Evolutionary conservation across 2,797 vertebrate species (phyloP), one percentile per base, ranked within the genome.

Genomic region (Ispidina lecontei): DNA sequence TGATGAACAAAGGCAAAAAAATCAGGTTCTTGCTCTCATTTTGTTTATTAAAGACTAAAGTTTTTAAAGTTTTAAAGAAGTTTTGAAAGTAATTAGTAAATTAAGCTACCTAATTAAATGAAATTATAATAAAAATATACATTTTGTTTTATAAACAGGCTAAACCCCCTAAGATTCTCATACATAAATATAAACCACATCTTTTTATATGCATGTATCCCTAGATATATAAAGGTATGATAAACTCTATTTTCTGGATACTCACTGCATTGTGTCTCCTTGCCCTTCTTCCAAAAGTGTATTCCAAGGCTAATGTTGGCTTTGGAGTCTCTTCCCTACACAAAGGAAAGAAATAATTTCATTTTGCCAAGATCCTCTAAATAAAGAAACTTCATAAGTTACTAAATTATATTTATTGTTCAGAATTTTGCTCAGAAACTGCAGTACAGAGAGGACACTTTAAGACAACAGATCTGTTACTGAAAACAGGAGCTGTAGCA

Each of bases 281-380:
- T 56, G 98, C 98, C 90, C 98, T 97, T 97, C 99, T 98, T 90
- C 99, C 99, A 51, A 99, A 99, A 1, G 98, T 99, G 91, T 99
- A 99, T 87, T 99, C 99, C 95, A 99, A 95, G 25, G 99, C 98
- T 93, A 99, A 97, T 14, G 99, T 99, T 37, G 99, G 98, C 93
- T 99, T 99, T 46, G 99, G 96, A 44, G 97, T 77, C 96, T 99
- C 99, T 93, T 99, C 99, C 94, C 99, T 99, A 84, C 52, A 46
- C 16, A 87, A 89, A 84, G n/a, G 51, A 94, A 96, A 39, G 6
- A 79, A 91, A 47, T 33, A 59, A 76, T 6, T 46, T 70, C 4
- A 35, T 82, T 89, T 72, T 87, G 19, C 87, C 62, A 93, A 51
- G 52, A 56, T 70, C 10, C n/a, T 74, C n/a, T 73, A 68, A 69